Base-by-base conservation (phyloP, 2,888 invertebrate species). In the Drosophila affinis region DNA sequence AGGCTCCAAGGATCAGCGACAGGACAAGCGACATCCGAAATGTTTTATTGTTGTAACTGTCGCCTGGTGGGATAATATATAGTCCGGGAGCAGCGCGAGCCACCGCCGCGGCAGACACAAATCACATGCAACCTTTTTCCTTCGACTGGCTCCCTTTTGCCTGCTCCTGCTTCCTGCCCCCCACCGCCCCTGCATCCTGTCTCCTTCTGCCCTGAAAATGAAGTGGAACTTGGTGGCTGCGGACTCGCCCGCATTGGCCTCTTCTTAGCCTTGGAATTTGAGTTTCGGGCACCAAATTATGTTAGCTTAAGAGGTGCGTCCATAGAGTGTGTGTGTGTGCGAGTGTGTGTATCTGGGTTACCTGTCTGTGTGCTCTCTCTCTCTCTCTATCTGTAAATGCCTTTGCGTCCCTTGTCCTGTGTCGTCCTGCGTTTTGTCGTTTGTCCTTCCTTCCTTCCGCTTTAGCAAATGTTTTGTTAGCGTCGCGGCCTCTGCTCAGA, bases 11-110 rank as follows among this genome's bases (percentile, higher is more conserved):
- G 81, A 76, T 71, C 69, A 76, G 72, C 76, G 82, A 72, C 82
- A 85, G 79, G 83, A 78, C 83, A 74, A 79, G 83, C 39, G 39
- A 72, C 84, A 74, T 79, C 74, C 80, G 79, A 79, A 86, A 87
- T 87, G 83, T 82, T 87, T 87, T 86, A 86, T 87, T 86, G 85
- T 86, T 85, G 87, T 87, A 82, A 85, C 79, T 87, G 87, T 86
- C 87, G 86, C 84, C 76, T 63, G 77, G 70, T 75, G 72, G 74
- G 79, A 69, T 81, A 82, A 86, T 81, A 86, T 84, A 85, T 86
- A 82, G 83, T 85, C 83, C 72, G 80, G 61, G 69, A 60, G 79
- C 32, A 68, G 75, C 62, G 54, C 63, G 64, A 17, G 34, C 76
- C 63, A 72, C 55, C 53, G 18, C 47, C 32, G 54, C 76, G 62